Conservation (phyloP, 2,888 invertebrate species). For the Tachina grossa region DNA sequence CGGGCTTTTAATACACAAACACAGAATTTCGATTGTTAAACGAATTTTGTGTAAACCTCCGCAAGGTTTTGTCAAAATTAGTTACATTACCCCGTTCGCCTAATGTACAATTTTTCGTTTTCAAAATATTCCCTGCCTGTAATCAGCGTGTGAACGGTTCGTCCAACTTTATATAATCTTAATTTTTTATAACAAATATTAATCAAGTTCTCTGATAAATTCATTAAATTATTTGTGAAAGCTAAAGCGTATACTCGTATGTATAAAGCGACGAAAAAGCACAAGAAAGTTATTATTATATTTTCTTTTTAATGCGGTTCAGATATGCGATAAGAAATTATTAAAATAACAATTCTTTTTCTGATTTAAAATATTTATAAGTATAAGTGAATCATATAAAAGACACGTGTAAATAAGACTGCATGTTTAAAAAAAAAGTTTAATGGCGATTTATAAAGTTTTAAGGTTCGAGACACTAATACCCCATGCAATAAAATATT, state of each 20-base stretch:
- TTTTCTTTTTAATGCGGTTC: slow-evolving; percentile 36
- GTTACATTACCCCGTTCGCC: too few relatives aligned
- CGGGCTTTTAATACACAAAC: too few relatives aligned
- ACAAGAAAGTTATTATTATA: slow-evolving; percentile 27
- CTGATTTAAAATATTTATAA: slow-evolving; percentile 39
- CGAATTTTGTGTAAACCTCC: too few relatives aligned
- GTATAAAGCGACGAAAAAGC: background rate
- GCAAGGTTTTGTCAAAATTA: too few relatives aligned
- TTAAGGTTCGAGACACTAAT: too few relatives aligned
- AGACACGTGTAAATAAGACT: slow-evolving; percentile 41
- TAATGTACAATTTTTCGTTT: too few relatives aligned
- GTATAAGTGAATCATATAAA: slow-evolving; percentile 20
- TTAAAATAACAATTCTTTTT: background rate
- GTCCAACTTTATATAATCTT: too few relatives aligned
- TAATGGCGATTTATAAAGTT: background rate
- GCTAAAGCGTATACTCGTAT: background rate
- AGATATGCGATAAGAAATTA: slow-evolving; percentile 54
- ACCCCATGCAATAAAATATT: too few relatives aligned
- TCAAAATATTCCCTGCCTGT: too few relatives aligned
- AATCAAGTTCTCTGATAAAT: background rate
- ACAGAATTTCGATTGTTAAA: too few relatives aligned
- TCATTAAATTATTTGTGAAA: background rate
- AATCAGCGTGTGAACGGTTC: too few relatives aligned
- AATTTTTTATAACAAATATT: background rate
- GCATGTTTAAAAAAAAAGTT: background rate